A percentile compares a stretch with the other conserved stretches of the same genome.
These are phyloP conservation scores for Troides helena DNA, from an alignment of 2,888 invertebrate species.

Conservation along the genomic window DNA sequence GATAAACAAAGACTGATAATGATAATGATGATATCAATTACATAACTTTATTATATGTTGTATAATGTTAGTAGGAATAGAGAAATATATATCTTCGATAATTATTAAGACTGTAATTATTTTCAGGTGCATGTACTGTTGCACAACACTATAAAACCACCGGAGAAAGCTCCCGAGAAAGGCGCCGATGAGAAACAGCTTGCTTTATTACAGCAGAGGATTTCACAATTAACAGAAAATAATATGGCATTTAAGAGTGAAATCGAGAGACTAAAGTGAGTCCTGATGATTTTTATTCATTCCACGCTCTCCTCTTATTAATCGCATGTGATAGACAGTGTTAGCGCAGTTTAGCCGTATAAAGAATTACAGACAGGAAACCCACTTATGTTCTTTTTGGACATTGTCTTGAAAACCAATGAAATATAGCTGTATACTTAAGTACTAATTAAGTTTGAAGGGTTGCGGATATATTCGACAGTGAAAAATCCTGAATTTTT, in stretches of 20 bases:
- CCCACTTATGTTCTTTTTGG: too few relatives aligned
- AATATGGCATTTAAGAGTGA: constrained; percentile 71
- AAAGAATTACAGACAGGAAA: too few relatives aligned
- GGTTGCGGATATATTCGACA: too few relatives aligned
- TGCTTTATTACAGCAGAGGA: constrained; percentile 65
- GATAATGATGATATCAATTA: too few relatives aligned
- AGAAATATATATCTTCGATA: neutral
- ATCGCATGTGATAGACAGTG: neutral
- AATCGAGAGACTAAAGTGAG: constrained; percentile 68
- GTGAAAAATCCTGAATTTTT: too few relatives aligned
- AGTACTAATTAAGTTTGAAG: too few relatives aligned
- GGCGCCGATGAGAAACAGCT: constrained; percentile 72
- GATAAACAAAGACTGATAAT: too few relatives aligned
- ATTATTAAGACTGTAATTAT: neutral
- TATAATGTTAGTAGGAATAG: too few relatives aligned
- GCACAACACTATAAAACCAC: constrained; percentile 56
- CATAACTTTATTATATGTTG: too few relatives aligned
- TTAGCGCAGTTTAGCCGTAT: neutral
- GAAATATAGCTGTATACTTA: too few relatives aligned
- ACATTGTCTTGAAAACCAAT: too few relatives aligned
- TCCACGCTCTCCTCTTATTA: neutral
- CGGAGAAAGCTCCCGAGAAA: constrained; percentile 55
- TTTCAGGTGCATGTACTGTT: constrained; percentile 62
- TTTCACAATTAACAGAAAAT: constrained; percentile 73
- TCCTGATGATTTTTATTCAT: constrained; percentile 8